A percentile compares a stretch with the other conserved stretches of the same genome.
Conservation (phyloP, 2,888 invertebrate genomes). For the Panopea generosa region DNA sequence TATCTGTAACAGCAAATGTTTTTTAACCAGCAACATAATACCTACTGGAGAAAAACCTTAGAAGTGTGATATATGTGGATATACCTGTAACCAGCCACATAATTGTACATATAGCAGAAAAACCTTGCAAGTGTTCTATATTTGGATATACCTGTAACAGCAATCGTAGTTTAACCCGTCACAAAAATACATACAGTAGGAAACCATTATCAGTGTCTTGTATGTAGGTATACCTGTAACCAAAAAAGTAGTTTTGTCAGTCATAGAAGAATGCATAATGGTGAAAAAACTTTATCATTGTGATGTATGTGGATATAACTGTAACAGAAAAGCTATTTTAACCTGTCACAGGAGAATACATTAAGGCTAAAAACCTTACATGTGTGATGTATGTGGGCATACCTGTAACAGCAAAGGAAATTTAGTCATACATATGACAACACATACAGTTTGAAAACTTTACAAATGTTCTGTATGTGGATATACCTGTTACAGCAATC, state of each 20-base stretch:
- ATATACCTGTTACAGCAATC: not conserved
- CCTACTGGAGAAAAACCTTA: too few species aligned
- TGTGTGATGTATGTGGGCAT: conserved; percentile 1
- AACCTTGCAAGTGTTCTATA: too few species aligned
- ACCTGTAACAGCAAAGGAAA: not conserved
- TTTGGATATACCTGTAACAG: too few species aligned
- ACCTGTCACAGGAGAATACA: not conserved
- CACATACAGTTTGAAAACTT: not conserved
- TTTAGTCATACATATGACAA: conserved; percentile 5
- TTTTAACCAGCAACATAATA: too few species aligned
- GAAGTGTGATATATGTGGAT: too few species aligned
- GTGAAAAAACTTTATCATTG: not conserved
- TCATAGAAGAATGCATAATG: not conserved
- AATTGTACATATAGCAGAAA: too few species aligned
- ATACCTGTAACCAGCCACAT: too few species aligned
- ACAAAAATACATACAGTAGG: too few species aligned
- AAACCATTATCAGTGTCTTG: not conserved
- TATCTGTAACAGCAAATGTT: too few species aligned
- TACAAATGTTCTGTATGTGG: not conserved
- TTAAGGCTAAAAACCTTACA: not conserved
- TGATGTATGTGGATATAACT: not conserved
- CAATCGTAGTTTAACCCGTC: too few species aligned
- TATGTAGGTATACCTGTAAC: not conserved
- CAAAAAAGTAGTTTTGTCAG: not conserved
- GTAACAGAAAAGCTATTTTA: not conserved